Conservation (phyloP, 2,888 invertebrate genomes). For the Choristoneura rosaceana region DNA sequence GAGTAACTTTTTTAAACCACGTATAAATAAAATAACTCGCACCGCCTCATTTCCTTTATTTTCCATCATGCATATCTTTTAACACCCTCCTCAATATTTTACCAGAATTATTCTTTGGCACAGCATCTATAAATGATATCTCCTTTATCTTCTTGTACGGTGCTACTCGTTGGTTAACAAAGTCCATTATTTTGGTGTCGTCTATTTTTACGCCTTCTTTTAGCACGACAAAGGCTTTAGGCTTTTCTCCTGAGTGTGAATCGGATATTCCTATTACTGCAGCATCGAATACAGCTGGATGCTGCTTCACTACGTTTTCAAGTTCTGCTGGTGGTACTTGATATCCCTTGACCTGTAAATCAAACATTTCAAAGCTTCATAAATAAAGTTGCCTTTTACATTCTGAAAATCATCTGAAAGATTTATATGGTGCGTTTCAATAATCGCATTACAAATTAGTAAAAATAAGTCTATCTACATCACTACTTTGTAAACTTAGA, state of each 20-base stretch:
- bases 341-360: slow-evolving; percentile 85
- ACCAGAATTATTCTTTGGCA: slow-evolving; percentile 92
- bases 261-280: slow-evolving; percentile 93
- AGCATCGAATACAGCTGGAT: slow-evolving; percentile 91
- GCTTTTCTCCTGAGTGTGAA: slow-evolving; percentile 88
- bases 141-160: slow-evolving; percentile 91
- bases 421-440: not conserved
- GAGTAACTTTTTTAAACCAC: not conserved
- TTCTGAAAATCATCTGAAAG: no score
- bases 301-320: slow-evolving; percentile 89
- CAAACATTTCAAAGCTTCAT: not conserved
- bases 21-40: not conserved
- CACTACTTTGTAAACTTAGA: no score
- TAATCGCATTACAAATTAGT: no score
- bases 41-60: not conserved
- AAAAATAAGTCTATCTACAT: no score
- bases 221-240: slow-evolving; percentile 89
- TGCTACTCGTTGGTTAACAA: slow-evolving; percentile 88
- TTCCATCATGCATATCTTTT: slow-evolving; percentile 59
- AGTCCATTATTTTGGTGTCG: slow-evolving; percentile 85
- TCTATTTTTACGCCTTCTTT: slow-evolving; percentile 74
- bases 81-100: slow-evolving; percentile 90
- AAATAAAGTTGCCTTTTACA: no score
- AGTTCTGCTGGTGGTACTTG: slow-evolving; percentile 96
- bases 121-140: slow-evolving; percentile 87